phyloP scores from a whole-genome alignment of 2,113 vertebrate species.

The Neotragus moschatus region DNA sequence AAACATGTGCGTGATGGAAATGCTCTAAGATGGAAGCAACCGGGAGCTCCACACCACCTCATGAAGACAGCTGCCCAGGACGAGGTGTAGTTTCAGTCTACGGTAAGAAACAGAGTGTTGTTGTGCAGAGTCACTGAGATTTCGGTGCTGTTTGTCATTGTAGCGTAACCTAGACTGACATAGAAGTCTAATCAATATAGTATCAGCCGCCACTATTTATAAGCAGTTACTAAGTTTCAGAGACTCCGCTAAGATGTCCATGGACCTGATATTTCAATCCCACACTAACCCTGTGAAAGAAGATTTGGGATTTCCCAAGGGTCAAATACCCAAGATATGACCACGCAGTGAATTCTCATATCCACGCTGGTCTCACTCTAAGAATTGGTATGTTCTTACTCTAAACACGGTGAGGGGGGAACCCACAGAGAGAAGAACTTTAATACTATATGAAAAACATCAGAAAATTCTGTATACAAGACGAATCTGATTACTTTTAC shows the following conservation, averaged over 20 bases:
- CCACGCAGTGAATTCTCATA: neutral
- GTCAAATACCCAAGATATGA: neutral
- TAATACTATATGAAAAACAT: neutral
- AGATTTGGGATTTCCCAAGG: neutral
- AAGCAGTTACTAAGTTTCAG: neutral
- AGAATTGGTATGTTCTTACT: neutral
- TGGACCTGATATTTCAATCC: neutral
- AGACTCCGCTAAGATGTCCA: neutral
- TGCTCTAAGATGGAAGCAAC: neutral
- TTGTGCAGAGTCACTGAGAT: neutral
- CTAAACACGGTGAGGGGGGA: neutral
- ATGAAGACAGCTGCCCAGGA: neutral
- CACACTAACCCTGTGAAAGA: neutral
- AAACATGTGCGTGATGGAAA: neutral
- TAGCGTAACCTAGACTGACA: neutral
- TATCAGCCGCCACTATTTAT: too few species aligned
- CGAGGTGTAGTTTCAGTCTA: accelerated
- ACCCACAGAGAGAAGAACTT: neutral
- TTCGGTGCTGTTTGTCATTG: neutral
- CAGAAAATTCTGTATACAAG: neutral
- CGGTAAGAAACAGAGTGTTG: neutral
- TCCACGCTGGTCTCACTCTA: neutral
- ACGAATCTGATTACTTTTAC: neutral
- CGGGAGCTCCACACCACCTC: neutral
- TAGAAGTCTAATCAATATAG: neutral